A percentile compares a stretch with the other conserved stretches of the same genome.
Conservation (phyloP, 2,113 vertebrate species). For the Bettongia penicillata region DNA sequence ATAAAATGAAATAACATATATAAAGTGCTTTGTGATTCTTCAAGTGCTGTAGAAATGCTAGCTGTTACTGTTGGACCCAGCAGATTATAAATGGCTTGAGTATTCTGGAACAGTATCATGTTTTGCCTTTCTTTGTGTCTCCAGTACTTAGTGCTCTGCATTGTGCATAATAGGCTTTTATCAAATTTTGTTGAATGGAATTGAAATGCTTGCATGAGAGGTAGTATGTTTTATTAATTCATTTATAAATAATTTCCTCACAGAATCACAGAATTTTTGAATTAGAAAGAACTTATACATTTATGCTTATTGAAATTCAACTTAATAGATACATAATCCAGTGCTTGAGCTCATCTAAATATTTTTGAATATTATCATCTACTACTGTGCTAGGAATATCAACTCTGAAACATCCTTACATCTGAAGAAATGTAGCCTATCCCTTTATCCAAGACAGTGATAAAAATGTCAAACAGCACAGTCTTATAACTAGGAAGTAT, state of each 20-base stretch:
- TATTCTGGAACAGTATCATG: not conserved
- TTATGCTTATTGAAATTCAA: not conserved
- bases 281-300: not conserved
- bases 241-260: not conserved
- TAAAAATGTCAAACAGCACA: not conserved
- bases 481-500: too few relatives aligned
- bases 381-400: not conserved
- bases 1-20: too few relatives aligned
- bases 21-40: too few relatives aligned
- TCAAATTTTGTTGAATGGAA: not conserved
- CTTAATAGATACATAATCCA: not conserved
- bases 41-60: too few relatives aligned
- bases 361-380: not conserved
- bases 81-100: not conserved
- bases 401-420: not conserved
- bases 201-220: not conserved
- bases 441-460: not conserved
- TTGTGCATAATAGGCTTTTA: not conserved
- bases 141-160: not conserved
- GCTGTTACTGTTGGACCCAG: too few relatives aligned
- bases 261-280: not conserved
- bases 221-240: not conserved
- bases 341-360: not conserved
- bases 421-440: not conserved
- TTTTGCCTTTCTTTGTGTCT: not conserved